Base-by-base conservation (phyloP, 2,113 vertebrate genomes). In the Ochotona curzoniae region DNA sequence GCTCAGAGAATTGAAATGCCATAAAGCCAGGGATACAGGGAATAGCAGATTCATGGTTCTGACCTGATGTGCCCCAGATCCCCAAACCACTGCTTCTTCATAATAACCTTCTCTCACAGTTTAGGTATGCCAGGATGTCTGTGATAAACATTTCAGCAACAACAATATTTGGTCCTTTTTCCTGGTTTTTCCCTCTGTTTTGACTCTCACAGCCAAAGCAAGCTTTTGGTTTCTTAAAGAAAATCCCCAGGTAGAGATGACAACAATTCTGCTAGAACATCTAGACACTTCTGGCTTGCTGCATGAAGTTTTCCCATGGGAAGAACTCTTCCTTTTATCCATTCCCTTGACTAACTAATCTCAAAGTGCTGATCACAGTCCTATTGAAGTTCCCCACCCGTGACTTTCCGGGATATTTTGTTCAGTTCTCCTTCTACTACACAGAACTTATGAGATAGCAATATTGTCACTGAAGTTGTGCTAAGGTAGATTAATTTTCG, bases 151-250 rank as follows among this genome's bases (percentile, higher is more conserved):
- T 23, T 81, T 81, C 49, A 17, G 10, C 32, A 90, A 79, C 57
- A 71, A 70, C 30, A 75, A 32, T 60, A 83, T 74, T 54, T 44
- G 15, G 23, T 35, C 20, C 26, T 94, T 93, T 89, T 83, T 93
- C 23, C 20, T 88, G 73, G 35, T 30, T 17, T 78, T 85, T 87
- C 89, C 25, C 35, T 57, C 64, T 89, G 14, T 89, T 91, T 91
- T 75, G 25, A 51, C 23, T 69, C 67, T 90, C 57, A 13, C 38
- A 84, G 49, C 30, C 83, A 93, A 85, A 49, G 21, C 49, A 84
- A 75, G 88, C 82, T 84, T 93, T 71, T 94, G 76, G 23, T 83
- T 93, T 32, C 83, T 84, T 93, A 69, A 79, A 87, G 79, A 69
- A 74, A 93, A 66, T 57, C 28, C 25, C 21, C 79, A 49, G 44